phyloP scores from a whole-genome alignment of 2,113 vertebrate species.

The Oenanthe oenanthe region DNA sequence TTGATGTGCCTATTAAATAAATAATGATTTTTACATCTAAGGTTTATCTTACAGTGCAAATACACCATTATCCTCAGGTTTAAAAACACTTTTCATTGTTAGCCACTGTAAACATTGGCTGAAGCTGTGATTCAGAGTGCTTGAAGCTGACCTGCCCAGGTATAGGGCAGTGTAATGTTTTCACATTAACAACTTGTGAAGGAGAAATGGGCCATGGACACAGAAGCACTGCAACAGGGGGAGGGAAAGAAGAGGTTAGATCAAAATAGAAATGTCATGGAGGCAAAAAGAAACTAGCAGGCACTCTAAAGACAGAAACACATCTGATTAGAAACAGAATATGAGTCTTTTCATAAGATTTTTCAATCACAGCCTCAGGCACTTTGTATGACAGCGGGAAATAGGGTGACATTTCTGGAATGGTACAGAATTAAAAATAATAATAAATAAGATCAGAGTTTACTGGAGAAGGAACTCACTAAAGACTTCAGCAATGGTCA shows the following conservation, averaged over 20 bases:
- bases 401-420: constrained; percentile 6
- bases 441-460: neutral
- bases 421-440: constrained; percentile 17
- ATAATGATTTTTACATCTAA: constrained; percentile 49
- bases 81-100: constrained; percentile 61
- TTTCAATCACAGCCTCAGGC: neutral
- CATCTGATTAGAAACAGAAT: constrained; percentile 20
- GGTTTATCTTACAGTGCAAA: constrained; percentile 44
- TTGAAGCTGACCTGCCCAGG: constrained; percentile 54
- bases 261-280: neutral
- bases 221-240: neutral
- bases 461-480: neutral
- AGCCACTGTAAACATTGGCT: neutral
- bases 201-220: constrained; percentile 12
- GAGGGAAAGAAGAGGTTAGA: neutral
- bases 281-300: neutral
- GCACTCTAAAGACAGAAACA: neutral
- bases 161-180: neutral
- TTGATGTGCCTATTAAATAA: constrained; percentile 56
- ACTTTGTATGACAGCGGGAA: neutral
- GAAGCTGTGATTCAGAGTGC: constrained; percentile 40
- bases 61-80: constrained; percentile 45
- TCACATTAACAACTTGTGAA: constrained; percentile 5
- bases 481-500: neutral
- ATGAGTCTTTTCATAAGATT: neutral